A percentile compares a stretch with the other conserved stretches of the same genome.
Evolutionary conservation across 2,888 invertebrate species (phyloP).

Genomic region (Melanargia galathea): DNA sequence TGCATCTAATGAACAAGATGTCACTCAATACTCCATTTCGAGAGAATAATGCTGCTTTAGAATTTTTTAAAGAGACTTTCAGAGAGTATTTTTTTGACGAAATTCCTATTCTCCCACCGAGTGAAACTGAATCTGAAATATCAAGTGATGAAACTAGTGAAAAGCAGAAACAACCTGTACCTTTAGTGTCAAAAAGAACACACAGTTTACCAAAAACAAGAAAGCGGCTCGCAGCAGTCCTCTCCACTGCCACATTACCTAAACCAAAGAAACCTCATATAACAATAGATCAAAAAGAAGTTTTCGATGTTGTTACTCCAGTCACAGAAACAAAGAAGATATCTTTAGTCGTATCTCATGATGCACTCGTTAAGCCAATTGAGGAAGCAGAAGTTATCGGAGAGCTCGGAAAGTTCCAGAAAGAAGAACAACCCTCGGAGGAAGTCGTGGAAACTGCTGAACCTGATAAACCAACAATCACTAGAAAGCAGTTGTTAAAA

Average conservation of each 20-base stretch:
- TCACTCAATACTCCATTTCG: constrained; percentile 92
- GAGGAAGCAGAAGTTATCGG: constrained; percentile 67
- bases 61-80: constrained; percentile 65
- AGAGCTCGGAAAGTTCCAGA: constrained; percentile 71
- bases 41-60: constrained; percentile 60
- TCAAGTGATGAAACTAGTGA: constrained; percentile 64
- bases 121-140: constrained; percentile 71
- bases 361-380: constrained; percentile 60
- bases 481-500: constrained; percentile 84
- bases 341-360: constrained; percentile 66
- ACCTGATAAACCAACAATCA: constrained; percentile 74
- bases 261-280: constrained; percentile 56
- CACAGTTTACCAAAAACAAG: constrained; percentile 63
- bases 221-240: constrained; percentile 55
- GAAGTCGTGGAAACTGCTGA: constrained; percentile 45
- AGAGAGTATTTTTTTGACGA: constrained; percentile 57
- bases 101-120: constrained; percentile 49
- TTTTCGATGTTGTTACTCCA: constrained; percentile 66
- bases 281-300: constrained; percentile 57
- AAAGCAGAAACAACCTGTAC: constrained; percentile 47
- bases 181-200: constrained; percentile 62
- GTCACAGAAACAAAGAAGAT: constrained; percentile 72
- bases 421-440: constrained; percentile 53
- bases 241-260: constrained; percentile 52
- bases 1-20: constrained; percentile 98